A percentile compares a stretch with the other conserved stretches of the same genome.
Conservation (phyloP, 2,888 invertebrate species). For the Eristalis tenax region DNA sequence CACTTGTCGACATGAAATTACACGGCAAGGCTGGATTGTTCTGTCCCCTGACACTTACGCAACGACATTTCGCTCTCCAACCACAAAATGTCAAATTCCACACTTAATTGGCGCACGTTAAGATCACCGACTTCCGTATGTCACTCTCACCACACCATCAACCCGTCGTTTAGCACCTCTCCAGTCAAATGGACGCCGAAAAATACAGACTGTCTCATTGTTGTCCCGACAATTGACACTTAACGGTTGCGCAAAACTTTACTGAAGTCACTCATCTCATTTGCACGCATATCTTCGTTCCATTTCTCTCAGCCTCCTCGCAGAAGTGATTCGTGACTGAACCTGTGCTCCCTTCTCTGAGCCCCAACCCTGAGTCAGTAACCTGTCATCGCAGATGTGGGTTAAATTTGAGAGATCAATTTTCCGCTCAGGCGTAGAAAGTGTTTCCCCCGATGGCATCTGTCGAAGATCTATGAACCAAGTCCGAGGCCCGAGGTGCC, state of each 20-base stretch:
- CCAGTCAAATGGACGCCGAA: neutral
- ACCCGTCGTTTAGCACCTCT: neutral
- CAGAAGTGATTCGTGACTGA: neutral
- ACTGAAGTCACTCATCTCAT: neutral
- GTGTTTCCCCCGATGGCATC: neutral
- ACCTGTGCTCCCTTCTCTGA: neutral
- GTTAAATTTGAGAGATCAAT: neutral
- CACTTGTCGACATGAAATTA: no score
- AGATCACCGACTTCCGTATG: neutral
- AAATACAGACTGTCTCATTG: constrained; percentile 14
- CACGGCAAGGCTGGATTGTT: no score
- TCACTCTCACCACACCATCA: neutral
- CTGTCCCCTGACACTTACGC: no score
- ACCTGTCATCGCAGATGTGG: constrained; percentile 13
- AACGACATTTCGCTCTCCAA: neutral
- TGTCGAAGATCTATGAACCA: neutral
- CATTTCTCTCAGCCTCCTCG: neutral
- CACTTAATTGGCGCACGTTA: neutral
- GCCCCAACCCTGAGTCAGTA: constrained; percentile 1
- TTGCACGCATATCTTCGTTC: neutral
- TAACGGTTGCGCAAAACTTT: constrained; percentile 25
- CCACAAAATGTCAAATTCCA: neutral
- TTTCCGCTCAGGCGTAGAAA: constrained; percentile 17
- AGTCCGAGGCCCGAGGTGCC: neutral
- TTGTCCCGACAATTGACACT: constrained; percentile 6